These are phyloP conservation scores for Myathropa florea DNA, from an alignment of 2,888 invertebrate genomes.

Conservation along the genomic window DNA sequence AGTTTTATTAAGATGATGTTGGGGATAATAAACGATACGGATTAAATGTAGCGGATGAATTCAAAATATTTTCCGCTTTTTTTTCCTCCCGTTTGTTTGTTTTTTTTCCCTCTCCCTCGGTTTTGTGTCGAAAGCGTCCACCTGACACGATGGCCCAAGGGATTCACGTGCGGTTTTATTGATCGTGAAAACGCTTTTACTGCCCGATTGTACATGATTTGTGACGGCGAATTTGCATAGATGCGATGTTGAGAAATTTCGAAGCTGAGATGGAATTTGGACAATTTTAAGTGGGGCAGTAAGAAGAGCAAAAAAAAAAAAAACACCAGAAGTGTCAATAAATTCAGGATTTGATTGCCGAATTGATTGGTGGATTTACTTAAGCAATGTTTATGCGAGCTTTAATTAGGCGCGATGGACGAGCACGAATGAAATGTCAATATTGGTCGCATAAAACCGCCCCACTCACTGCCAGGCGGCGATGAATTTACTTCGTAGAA, in stretches of 20 bases:
- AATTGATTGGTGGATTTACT: not conserved
- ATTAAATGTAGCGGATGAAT: constrained; percentile 27
- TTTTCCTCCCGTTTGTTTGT: not conserved
- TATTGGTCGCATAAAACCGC: not conserved
- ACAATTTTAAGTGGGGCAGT: not conserved
- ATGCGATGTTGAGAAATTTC: too few species aligned
- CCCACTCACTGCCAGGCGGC: too few species aligned
- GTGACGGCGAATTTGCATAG: not conserved
- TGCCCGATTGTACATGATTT: not conserved
- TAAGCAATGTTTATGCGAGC: not conserved
- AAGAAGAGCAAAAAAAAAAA: not conserved
- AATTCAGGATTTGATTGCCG: not conserved
- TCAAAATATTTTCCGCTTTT: constrained; percentile 16
- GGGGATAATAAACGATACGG: constrained; percentile 14
- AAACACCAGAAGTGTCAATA: not conserved
- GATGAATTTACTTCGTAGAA: too few species aligned
- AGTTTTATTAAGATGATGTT: constrained; percentile 21
- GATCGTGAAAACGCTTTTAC: constrained; percentile 2
- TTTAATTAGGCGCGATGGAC: not conserved
- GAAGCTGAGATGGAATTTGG: not conserved
- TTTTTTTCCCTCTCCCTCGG: not conserved
- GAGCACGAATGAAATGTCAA: not conserved
- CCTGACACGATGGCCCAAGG: not conserved
- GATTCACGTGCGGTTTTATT: not conserved
- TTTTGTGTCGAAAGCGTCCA: not conserved